A percentile compares a stretch with the other conserved stretches of the same genome.
Conservation (phyloP, 64 coral and sea anemone species). For the Pocillopora verrucosa region DNA sequence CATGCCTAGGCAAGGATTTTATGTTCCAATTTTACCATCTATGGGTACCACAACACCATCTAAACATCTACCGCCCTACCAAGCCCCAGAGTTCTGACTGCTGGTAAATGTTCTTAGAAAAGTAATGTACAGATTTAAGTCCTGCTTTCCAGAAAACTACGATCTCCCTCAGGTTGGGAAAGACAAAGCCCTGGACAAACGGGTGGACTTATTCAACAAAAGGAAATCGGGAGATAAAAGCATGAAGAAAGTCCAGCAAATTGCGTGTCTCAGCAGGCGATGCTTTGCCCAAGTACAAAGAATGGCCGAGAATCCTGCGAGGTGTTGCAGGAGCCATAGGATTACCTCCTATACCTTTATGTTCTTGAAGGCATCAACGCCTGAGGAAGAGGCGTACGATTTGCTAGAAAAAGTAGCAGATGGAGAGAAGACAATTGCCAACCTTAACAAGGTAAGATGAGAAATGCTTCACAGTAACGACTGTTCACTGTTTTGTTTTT, state of each 20-base stretch:
- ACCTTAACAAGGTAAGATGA: background rate
- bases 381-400: background rate
- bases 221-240: background rate
- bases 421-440: background rate
- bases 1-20: no score
- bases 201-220: background rate
- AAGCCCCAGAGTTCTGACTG: no score
- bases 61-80: no score
- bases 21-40: no score
- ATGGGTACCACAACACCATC: no score
- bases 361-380: background rate
- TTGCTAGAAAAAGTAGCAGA: background rate
- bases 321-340: background rate
- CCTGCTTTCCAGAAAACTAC: background rate
- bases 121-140: background rate
- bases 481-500: no score
- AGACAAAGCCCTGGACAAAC: background rate
- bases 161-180: background rate
- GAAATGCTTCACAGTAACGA: no score
- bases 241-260: slow-evolving; percentile 8
- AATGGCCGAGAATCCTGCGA: background rate
- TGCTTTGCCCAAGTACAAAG: background rate
- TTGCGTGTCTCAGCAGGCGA: background rate
- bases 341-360: background rate
- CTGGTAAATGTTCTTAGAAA: no score